Evolutionary conservation across 2,888 invertebrate genomes (phyloP).

Genomic region (Philonicus albiceps): DNA sequence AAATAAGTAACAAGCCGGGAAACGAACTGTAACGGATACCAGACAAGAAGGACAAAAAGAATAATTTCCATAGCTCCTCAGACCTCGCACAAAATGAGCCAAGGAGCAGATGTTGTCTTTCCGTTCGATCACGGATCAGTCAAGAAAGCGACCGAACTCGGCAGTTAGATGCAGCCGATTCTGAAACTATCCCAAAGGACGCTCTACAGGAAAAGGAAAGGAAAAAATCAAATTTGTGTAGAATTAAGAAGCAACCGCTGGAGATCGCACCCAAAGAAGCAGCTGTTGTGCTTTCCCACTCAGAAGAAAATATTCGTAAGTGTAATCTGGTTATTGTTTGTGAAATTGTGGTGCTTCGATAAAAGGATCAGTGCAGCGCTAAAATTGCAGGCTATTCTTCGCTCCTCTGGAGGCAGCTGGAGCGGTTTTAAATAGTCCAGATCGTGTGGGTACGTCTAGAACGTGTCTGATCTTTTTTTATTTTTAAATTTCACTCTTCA

Average conservation of each 20-base stretch:
- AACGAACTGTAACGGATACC: constrained; percentile 28
- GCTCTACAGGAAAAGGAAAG: not conserved
- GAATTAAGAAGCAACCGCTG: constrained; percentile 2
- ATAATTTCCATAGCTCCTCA: not conserved
- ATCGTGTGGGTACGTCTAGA: not conserved
- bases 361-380: constrained; percentile 20
- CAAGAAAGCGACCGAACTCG: not conserved
- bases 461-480: not conserved
- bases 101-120: constrained; percentile 34
- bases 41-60: constrained; percentile 7
- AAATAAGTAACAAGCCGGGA: not conserved
- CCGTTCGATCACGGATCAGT: constrained; percentile 14
- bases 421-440: not conserved
- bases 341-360: not conserved
- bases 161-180: not conserved
- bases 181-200: constrained; percentile 1
- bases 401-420: constrained; percentile 23
- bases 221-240: constrained; percentile 13
- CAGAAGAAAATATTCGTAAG: not conserved
- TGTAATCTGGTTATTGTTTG: constrained; percentile 13
- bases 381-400: not conserved
- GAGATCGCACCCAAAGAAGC: constrained; percentile 12
- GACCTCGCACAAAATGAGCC: not conserved
- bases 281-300: constrained; percentile 11
- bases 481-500: not conserved